These are phyloP conservation scores for Sphaerodactylus townsendi DNA, from an alignment of 2,113 vertebrate species.

Conservation along the genomic window DNA sequence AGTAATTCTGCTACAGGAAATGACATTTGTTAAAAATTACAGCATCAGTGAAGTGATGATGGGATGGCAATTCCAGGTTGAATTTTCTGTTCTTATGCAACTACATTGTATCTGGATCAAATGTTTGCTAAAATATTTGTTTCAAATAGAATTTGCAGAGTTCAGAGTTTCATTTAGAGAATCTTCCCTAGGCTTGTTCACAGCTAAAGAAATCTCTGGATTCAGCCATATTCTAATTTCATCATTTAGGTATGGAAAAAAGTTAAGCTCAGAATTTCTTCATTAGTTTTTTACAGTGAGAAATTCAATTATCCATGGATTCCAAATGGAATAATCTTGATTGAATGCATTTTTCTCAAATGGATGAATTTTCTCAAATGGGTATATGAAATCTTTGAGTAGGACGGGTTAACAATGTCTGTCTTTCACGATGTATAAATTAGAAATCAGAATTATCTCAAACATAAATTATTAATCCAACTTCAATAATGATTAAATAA, in stretches of 20 bases:
- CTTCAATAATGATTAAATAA: neutral
- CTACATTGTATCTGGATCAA: neutral
- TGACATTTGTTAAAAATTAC: neutral
- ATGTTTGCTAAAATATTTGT: no score
- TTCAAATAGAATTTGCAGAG: neutral
- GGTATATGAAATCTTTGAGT: neutral
- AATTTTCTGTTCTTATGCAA: neutral
- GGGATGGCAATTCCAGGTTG: neutral
- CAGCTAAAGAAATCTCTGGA: no score
- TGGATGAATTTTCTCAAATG: neutral
- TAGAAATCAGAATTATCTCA: neutral
- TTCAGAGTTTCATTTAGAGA: neutral
- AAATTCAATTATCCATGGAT: neutral
- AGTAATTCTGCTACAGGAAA: neutral
- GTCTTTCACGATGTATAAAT: neutral
- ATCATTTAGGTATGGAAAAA: neutral
- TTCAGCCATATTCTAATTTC: neutral
- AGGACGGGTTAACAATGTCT: neutral
- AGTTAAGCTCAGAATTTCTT: neutral
- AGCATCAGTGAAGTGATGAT: neutral
- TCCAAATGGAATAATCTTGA: neutral
- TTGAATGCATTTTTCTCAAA: neutral
- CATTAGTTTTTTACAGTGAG: neutral
- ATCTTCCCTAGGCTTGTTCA: no score
- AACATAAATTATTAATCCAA: neutral